Base-by-base conservation (phyloP, 1,140 invertebrate species). In the Drosophila elegans region DNA sequence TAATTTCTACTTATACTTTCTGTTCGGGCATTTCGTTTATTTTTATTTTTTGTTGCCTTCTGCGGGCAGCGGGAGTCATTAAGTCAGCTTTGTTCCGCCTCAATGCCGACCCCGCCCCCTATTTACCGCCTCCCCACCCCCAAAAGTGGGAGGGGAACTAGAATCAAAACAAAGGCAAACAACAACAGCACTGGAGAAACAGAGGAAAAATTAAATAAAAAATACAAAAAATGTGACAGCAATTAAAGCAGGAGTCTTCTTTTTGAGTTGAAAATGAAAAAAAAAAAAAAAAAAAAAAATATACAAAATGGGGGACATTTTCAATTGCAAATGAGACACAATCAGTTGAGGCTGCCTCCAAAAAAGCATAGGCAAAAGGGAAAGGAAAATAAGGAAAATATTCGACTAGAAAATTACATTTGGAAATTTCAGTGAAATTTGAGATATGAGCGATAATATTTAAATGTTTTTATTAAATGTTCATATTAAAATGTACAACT, bases 31-130 rank as follows among this genome's bases (percentile, higher is more conserved):
- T 61, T 55, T 63, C 16, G 16, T 21, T 53, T 53, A 12, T 21
- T 9, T n/a, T 36, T 29, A 16, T 32, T 9, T 61, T 62, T 76
- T 72, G 57, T 55, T 51, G 25, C 34, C 53, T 49, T 78, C 52
- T 67, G 54, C 61, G 76, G 81, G 62, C 64, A 62, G 73, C 66
- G 21, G 59, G 57, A 85, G 81, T 85, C 73, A 85, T 84, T 84
- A 84, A 84, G 81, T 85, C 81, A 77, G 81, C 81, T 85, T 84
- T 84, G 73, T 84, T 80, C 62, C 81, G 77, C 73, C 78, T 84
- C 81, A 84, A 85, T 84, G 81, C 77, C 46, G 44, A 27, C 25
- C 38, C 45, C 61, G 53, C 59, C 53, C 53, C 36, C 52, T n/a
- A 27, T 9, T 27, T 34, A 2, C 51, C 46, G 13, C 16, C 3